A percentile compares a stretch with the other conserved stretches of the same genome.
phyloP scores from a whole-genome alignment of 2,797 vertebrate species.

The Rhinoraja longicauda region DNA sequence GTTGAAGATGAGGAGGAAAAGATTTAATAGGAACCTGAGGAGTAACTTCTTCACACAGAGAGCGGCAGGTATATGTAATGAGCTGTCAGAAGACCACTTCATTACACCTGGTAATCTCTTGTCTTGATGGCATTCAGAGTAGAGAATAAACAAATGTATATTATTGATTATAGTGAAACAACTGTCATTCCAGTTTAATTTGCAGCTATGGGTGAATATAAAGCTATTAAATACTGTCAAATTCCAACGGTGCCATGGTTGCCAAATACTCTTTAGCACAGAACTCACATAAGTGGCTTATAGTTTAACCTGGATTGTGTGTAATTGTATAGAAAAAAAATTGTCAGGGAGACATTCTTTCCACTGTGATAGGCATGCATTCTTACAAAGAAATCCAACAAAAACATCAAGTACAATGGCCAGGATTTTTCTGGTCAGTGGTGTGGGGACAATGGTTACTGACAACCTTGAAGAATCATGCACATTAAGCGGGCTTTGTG shows the following conservation, averaged over 20 bases:
- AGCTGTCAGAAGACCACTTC: too few species aligned
- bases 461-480: too few species aligned
- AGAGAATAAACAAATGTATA: background rate
- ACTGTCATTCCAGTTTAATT: background rate
- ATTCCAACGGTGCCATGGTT: background rate
- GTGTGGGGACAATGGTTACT: too few species aligned
- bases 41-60: too few species aligned
- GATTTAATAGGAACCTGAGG: too few species aligned
- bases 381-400: background rate
- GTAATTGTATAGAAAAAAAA: background rate
- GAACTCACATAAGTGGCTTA: background rate
- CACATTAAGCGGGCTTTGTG: too few species aligned
- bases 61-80: too few species aligned
- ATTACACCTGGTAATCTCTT: too few species aligned
- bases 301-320: background rate
- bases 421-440: too few species aligned
- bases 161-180: background rate
- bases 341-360: background rate
- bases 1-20: too few species aligned
- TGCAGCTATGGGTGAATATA: background rate
- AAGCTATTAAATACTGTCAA: background rate
- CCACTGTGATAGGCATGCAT: background rate
- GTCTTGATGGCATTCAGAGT: too few species aligned
- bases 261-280: background rate
- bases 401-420: background rate